Percentiles rank a stretch among this genome's conserved stretches.
These are phyloP conservation scores for Pseudococcus longispinus DNA, from an alignment of 2,888 invertebrate genomes.

Conservation along the genomic window DNA sequence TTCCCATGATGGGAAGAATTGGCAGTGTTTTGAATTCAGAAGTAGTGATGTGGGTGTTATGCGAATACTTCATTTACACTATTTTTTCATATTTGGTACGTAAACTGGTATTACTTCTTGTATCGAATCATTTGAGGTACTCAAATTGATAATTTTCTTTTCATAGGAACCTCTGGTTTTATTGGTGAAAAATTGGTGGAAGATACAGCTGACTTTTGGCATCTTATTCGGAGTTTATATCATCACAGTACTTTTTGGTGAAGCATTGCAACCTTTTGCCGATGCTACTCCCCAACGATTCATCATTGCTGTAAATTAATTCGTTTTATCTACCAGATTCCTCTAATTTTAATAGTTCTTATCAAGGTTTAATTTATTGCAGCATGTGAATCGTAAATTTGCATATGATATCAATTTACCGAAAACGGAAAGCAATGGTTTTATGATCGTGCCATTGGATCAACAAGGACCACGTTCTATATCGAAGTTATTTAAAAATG, in stretches of 20 bases:
- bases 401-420: background rate
- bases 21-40: constrained; percentile 19
- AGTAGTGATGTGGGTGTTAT: constrained; percentile 38
- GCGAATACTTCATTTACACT: background rate
- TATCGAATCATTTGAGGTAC: background rate
- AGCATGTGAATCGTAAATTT: constrained; percentile 52
- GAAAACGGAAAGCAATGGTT: background rate
- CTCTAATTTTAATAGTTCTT: background rate
- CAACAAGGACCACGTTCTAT: constrained; percentile 13
- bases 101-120: background rate
- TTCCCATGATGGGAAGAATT: constrained; percentile 43
- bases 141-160: background rate
- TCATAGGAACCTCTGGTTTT: constrained; percentile 36
- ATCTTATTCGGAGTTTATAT: constrained; percentile 17
- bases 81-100: constrained; percentile 38
- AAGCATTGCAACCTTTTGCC: background rate
- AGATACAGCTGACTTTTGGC: constrained; percentile 42
- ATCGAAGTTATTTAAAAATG: constrained; percentile 1
- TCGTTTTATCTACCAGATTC: too few relatives aligned
- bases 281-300: constrained; percentile 45
- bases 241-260: background rate
- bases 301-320: background rate
- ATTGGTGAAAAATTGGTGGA: constrained; percentile 50
- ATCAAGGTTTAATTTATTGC: constrained; percentile 6
- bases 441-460: constrained; percentile 32